Evolutionary conservation across 2,113 vertebrate genomes (phyloP).

Genomic region (Sitta europaea): DNA sequence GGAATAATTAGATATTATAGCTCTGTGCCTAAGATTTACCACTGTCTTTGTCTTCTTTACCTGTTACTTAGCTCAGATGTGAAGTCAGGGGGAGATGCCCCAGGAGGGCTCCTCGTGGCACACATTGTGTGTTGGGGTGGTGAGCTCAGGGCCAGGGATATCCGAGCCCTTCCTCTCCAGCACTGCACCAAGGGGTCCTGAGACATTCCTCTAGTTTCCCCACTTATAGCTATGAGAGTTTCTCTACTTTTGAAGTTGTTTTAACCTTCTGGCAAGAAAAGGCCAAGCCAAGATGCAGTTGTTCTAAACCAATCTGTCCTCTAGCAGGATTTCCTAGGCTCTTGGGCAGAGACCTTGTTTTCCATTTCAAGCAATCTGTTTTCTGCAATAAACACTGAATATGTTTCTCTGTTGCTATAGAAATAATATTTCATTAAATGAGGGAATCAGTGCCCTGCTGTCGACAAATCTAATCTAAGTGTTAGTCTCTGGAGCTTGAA

Average conservation of each 20-base stretch:
- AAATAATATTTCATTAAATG: slow-evolving; percentile 51
- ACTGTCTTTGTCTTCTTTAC: not conserved
- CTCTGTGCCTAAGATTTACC: not conserved
- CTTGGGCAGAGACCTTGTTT: not conserved
- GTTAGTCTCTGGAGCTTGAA: slow-evolving; percentile 34
- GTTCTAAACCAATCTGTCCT: not conserved
- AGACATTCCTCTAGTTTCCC: not conserved
- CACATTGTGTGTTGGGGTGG: rapidly evolving
- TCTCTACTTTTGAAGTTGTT: not conserved
- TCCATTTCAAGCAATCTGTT: slow-evolving; percentile 26
- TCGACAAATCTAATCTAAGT: slow-evolving; percentile 33
- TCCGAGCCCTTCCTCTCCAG: not conserved
- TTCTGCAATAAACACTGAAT: not conserved
- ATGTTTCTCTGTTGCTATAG: slow-evolving; percentile 47
- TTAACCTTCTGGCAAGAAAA: not conserved
- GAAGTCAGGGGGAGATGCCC: not conserved
- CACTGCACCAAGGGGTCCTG: rapidly evolving
- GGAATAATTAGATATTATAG: not conserved
- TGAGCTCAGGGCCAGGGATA: not conserved
- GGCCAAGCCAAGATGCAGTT: not conserved
- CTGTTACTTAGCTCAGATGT: not conserved
- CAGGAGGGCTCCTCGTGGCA: not conserved
- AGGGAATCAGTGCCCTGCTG: slow-evolving; percentile 29
- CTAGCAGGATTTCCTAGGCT: not conserved
- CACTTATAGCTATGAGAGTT: not conserved